Conservation (phyloP, 1,140 invertebrate genomes). For the Mesaphorura yosii region DNA sequence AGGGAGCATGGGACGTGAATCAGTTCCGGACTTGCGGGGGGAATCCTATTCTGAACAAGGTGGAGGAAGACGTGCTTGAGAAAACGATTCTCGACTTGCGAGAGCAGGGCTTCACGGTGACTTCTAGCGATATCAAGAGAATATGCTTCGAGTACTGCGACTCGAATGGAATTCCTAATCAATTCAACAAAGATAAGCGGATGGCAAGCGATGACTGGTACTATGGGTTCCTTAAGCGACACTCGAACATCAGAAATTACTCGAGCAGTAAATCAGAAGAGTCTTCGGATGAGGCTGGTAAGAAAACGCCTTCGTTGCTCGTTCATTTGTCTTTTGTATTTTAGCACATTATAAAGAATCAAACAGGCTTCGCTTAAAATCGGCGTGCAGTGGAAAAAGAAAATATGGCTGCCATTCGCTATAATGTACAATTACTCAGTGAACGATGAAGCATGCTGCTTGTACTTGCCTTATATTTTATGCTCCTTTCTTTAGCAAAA, state of each 20-base stretch:
- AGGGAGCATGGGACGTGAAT: conserved; percentile 28
- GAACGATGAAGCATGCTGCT: too few relatives aligned
- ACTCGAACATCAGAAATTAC: conserved; percentile 24
- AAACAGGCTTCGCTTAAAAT: too few relatives aligned
- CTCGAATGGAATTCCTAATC: conserved; percentile 29
- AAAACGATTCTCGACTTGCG: conserved; percentile 30
- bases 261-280: too few relatives aligned
- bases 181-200: conserved; percentile 29
- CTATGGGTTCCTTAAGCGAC: conserved; percentile 30
- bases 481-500: too few relatives aligned
- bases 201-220: conserved; percentile 32
- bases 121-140: conserved; percentile 21
- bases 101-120: conserved; percentile 28
- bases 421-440: too few relatives aligned
- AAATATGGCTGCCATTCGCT: too few relatives aligned
- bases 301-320: too few relatives aligned
- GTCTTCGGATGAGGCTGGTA: too few relatives aligned
- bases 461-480: too few relatives aligned
- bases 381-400: too few relatives aligned
- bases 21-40: conserved; percentile 30
- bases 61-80: conserved; percentile 31
- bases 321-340: too few relatives aligned
- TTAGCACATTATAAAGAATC: too few relatives aligned
- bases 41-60: conserved; percentile 8
- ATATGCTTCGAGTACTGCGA: conserved; percentile 31